Conservation (phyloP, 1,140 invertebrate species). For the Hormaphis cornu region DNA sequence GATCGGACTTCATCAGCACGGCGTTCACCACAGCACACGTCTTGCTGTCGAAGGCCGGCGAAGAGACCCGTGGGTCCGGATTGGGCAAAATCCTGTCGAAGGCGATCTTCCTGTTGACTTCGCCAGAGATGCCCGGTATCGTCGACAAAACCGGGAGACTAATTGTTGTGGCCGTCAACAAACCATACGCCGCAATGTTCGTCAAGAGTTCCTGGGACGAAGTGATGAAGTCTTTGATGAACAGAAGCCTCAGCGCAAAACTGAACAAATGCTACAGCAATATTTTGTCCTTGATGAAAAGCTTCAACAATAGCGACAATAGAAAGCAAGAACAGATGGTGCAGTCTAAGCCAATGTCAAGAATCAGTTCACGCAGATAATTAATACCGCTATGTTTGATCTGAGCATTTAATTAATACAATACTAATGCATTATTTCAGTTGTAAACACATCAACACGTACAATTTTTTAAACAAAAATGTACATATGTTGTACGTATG, state of each 20-base stretch:
- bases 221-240: background rate
- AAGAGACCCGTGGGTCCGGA: background rate
- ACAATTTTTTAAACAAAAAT: too few species aligned
- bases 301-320: too few species aligned
- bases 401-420: too few species aligned
- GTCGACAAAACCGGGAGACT: background rate
- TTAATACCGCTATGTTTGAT: too few species aligned
- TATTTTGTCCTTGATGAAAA: background rate
- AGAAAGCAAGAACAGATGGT: too few species aligned
- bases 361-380: too few species aligned
- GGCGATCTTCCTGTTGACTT: background rate
- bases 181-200: background rate
- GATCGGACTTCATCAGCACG: background rate
- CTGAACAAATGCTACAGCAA: background rate
- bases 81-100: background rate
- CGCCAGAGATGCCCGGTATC: background rate
- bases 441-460: too few species aligned
- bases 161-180: background rate
- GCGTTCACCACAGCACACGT: background rate
- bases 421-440: too few species aligned
- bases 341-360: too few species aligned
- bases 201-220: background rate
- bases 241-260: background rate
- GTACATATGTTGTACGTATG: too few species aligned
- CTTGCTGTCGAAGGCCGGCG: background rate